Evolutionary conservation across 2,797 vertebrate species (phyloP).

Genomic region (Channallabes apus): DNA sequence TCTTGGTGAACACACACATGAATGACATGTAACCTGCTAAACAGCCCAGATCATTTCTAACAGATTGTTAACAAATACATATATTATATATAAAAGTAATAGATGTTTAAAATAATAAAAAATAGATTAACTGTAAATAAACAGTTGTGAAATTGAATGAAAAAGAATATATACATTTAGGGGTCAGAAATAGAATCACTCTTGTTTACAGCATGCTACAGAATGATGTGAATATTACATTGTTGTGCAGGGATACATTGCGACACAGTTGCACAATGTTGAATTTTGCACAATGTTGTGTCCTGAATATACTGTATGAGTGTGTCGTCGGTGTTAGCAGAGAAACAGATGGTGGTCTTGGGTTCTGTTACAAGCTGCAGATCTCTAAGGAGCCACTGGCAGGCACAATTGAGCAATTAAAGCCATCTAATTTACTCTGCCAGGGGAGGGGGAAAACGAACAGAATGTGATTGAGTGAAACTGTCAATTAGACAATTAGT

Average conservation of each 20-base stretch:
- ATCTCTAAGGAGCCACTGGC: conserved; percentile 52
- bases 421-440: conserved; percentile 29
- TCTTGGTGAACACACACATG: background rate
- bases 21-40: background rate
- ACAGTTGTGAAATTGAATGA: background rate
- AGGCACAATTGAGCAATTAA: conserved; percentile 55
- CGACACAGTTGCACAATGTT: background rate
- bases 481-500: conserved; percentile 21
- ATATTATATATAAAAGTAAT: background rate
- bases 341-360: background rate
- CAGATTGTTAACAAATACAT: background rate
- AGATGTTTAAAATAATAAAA: background rate
- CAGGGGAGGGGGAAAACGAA: background rate
- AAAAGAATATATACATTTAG: background rate
- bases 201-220: background rate
- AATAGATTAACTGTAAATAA: background rate
- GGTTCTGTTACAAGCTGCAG: conserved; percentile 40
- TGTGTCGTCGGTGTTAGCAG: background rate
- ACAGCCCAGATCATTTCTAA: background rate
- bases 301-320: background rate
- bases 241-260: background rate
- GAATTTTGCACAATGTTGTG: background rate
- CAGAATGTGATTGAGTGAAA: conserved; percentile 4
- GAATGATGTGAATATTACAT: background rate
- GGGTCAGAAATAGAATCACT: background rate